phyloP scores from a whole-genome alignment of 2,797 vertebrate species.

The Falco concolor region DNA sequence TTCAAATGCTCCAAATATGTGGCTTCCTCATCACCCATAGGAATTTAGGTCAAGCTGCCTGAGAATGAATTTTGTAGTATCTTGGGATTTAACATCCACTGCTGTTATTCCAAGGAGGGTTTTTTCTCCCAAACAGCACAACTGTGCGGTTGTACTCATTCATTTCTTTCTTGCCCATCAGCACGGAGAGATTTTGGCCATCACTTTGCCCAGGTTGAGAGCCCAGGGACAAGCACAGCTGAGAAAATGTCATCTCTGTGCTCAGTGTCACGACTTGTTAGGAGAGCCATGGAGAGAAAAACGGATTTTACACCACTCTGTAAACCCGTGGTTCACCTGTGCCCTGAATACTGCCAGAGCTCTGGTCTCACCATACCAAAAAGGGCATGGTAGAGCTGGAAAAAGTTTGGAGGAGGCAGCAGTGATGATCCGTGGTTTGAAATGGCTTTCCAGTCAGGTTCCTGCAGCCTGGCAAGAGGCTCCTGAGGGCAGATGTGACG shows the following conservation, averaged over 20 bases:
- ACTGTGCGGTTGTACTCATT: neutral
- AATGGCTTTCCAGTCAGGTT: neutral
- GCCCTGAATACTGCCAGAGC: neutral
- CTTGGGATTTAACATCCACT: neutral
- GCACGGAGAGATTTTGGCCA: neutral
- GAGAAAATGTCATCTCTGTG: neutral
- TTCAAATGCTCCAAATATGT: slow-evolving; percentile 38
- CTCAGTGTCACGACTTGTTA: neutral
- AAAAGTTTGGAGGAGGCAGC: neutral
- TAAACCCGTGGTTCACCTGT: neutral
- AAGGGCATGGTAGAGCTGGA: neutral
- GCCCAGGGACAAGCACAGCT: neutral
- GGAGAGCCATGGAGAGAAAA: neutral
- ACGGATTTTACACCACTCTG: neutral
- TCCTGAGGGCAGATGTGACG: neutral
- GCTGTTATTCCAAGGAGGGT: neutral
- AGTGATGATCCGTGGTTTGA: neutral
- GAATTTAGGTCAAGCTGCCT: slow-evolving; percentile 58
- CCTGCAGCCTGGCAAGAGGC: neutral
- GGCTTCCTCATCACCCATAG: slow-evolving; percentile 3
- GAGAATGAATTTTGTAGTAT: neutral
- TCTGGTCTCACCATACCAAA: neutral
- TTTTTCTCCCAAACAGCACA: neutral
- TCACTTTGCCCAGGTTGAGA: neutral
- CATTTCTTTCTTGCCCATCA: neutral